These are phyloP conservation scores for Theristicus caerulescens DNA, from an alignment of 2,113 vertebrate species.

Conservation along the genomic window DNA sequence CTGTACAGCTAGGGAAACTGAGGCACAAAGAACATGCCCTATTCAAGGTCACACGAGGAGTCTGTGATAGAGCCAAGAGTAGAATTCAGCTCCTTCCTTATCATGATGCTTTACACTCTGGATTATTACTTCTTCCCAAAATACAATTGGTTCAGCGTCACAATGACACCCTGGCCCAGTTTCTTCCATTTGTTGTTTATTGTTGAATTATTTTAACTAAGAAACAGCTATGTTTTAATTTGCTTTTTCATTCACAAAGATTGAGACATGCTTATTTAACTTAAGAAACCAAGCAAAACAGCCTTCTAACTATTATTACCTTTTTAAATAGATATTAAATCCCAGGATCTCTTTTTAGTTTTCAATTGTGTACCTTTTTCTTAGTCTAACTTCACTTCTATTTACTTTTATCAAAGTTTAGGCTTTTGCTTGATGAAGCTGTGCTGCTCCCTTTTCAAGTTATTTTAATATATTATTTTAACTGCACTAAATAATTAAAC, in stretches of 20 bases:
- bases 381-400: constrained; percentile 16
- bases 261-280: not conserved
- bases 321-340: not conserved
- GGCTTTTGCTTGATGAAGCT: constrained; percentile 13
- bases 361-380: not conserved
- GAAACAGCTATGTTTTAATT: not conserved
- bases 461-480: constrained; percentile 61
- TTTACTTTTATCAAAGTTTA: not conserved
- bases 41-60: not conserved
- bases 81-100: not conserved
- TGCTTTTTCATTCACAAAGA: not conserved
- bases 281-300: not conserved
- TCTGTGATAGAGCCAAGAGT: not conserved
- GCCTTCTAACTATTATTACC: not conserved
- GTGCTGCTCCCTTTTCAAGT: constrained; percentile 23
- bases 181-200: not conserved
- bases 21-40: not conserved
- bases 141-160: not conserved
- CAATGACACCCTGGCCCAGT: not conserved
- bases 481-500: constrained; percentile 59
- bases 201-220: not conserved
- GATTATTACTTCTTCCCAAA: not conserved
- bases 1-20: not conserved
- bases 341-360: not conserved
- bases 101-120: not conserved